Evolutionary conservation across 2,888 invertebrate species (phyloP), one percentile per base, ranked within the genome.

Genomic region (Cremastinae sp.): DNA sequence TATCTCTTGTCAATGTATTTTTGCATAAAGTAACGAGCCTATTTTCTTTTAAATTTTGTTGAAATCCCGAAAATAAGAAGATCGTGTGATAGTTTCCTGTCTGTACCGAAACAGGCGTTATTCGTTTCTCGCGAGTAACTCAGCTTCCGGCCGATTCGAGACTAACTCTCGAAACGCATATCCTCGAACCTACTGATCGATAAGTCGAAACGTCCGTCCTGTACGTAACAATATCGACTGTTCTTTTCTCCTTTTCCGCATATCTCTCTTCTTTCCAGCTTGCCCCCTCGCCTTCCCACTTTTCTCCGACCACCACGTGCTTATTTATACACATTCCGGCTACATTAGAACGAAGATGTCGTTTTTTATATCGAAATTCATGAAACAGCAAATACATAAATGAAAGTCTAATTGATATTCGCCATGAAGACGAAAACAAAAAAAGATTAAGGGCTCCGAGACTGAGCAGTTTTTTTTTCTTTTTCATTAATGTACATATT

Each of bases 151-250:
- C 16, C 10, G 16, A 43, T 43, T 53, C 43, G 39, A 20, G 58
- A 47, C 18, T n/a, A n/a, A 7, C 16, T 49, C 12, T 55, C 47
- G 49, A 62, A 12, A 45, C 7, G 9, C 56, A 28, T 43, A 72
- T 22, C 28, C 55, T 58, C 61, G 41, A 55, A 68, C 43, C 22
- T 5, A 58, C 62, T 69, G 69, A 58, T 74, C 64, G 74, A 74
- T 69, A 69, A 69, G 55, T 58, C 62, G 43, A 64, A 69, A 69
- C 43, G 43, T 61, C 51, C 41, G 37, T 61, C 51, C 14, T 16
- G 10, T 14, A 49, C 9, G 18, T 20, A 55, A 45, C 18, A 66
- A 59, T 39, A 53, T 61, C 10, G 5, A 8, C 9, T 55, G 18
- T 16, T 14, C 16, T 37, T n/a, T n/a, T 14, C 55, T 56, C 55